Conservation (phyloP, 2,888 invertebrate genomes). For the Tenthredo livida region DNA sequence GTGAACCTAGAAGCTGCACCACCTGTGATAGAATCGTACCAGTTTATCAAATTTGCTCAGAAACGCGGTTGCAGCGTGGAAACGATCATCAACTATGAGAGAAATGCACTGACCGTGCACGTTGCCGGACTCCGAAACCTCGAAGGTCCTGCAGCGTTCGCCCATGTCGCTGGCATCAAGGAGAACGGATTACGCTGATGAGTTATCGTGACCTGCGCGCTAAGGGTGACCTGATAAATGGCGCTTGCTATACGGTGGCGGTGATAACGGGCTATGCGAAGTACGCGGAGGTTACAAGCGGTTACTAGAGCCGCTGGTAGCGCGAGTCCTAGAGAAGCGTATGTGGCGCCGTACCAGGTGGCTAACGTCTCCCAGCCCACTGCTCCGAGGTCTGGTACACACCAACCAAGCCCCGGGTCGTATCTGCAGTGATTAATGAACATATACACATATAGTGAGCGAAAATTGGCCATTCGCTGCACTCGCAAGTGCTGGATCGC, state of each 20-base stretch:
- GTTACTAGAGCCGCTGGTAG: slow-evolving; percentile 86
- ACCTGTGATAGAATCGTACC: slow-evolving; percentile 75
- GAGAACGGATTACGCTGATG: slow-evolving; percentile 89
- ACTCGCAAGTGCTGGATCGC: not conserved
- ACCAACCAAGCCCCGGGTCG: slow-evolving; percentile 82
- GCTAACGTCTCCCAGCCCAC: slow-evolving; percentile 81
- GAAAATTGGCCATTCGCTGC: not conserved
- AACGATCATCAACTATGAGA: not conserved
- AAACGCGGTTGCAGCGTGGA: not conserved
- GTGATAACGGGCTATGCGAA: slow-evolving; percentile 84
- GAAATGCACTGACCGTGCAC: slow-evolving; percentile 21
- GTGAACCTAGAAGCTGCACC: slow-evolving; percentile 86
- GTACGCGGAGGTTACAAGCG: slow-evolving; percentile 85
- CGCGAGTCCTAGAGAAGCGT: slow-evolving; percentile 83
- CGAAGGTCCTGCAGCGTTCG: slow-evolving; percentile 78
- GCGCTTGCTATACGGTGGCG: slow-evolving; percentile 91
- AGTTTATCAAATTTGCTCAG: slow-evolving; percentile 55
- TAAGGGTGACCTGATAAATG: slow-evolving; percentile 90
- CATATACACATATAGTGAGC: not conserved
- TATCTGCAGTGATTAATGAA: slow-evolving; percentile 68
- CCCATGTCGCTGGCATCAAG: slow-evolving; percentile 84
- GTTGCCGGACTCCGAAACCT: slow-evolving; percentile 74
- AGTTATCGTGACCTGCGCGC: slow-evolving; percentile 91
- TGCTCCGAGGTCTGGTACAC: slow-evolving; percentile 83
- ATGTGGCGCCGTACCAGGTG: slow-evolving; percentile 84